phyloP scores from a whole-genome alignment of 2,113 vertebrate genomes.

The Eulemur macaco region DNA sequence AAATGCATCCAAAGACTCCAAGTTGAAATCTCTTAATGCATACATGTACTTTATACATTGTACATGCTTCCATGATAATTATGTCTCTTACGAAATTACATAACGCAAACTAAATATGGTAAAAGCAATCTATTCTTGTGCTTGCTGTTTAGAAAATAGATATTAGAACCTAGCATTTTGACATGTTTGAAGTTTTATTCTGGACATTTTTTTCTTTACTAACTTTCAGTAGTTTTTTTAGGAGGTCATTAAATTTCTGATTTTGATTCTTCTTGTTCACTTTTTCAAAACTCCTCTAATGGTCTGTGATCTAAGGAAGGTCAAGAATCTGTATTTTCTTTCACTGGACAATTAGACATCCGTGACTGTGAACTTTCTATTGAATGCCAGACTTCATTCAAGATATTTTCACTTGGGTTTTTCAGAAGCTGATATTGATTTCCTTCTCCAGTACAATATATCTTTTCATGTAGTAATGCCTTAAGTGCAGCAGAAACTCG shows the following conservation, averaged over 20 bases:
- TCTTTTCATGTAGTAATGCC: constrained; percentile 76
- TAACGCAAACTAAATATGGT: not conserved
- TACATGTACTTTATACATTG: not conserved
- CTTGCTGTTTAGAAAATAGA: not conserved
- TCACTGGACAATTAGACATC: constrained; percentile 72
- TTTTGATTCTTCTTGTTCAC: constrained; percentile 40
- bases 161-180: not conserved
- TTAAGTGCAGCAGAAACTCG: constrained; percentile 75
- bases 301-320: constrained; percentile 69
- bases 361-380: constrained; percentile 66
- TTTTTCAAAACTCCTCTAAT: not conserved
- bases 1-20: not conserved
- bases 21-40: not conserved
- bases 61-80: not conserved
- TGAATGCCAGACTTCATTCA: constrained; percentile 74
- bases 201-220: not conserved
- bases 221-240: not conserved
- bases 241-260: constrained; percentile 18
- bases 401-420: constrained; percentile 75
- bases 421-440: constrained; percentile 81
- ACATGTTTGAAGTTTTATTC: not conserved
- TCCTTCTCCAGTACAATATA: constrained; percentile 63
- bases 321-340: constrained; percentile 69
- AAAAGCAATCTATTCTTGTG: not conserved
- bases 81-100: not conserved